Evolutionary conservation across 2,113 vertebrate genomes (phyloP).

Genomic region (Phyllostomus hastatus): DNA sequence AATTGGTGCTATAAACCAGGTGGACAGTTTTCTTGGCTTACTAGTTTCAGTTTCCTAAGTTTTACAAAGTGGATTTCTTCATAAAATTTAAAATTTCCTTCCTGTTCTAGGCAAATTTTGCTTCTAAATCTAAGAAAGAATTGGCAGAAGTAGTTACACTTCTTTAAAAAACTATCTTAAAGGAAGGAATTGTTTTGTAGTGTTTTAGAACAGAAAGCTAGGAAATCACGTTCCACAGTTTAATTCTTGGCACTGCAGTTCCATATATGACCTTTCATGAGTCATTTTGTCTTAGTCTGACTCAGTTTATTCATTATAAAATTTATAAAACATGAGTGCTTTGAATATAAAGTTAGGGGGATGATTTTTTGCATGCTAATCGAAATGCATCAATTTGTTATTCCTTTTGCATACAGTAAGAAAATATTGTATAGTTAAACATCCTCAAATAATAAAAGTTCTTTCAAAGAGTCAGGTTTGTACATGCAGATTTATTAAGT

Average conservation of each 20-base stretch:
- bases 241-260: neutral
- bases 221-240: conserved; percentile 1
- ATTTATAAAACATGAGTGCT: neutral
- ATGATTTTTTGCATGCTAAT: neutral
- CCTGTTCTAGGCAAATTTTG: conserved; percentile 57
- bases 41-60: conserved; percentile 27
- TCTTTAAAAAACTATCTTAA: conserved; percentile 18
- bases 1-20: neutral
- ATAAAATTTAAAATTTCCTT: conserved; percentile 9
- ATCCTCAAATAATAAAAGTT: conserved; percentile 35
- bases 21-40: neutral
- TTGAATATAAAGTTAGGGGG: neutral
- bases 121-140: conserved; percentile 64
- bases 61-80: conserved; percentile 43
- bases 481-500: neutral
- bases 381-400: neutral
- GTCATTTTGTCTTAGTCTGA: neutral
- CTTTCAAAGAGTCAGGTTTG: neutral
- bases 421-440: conserved; percentile 7
- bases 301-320: conserved; percentile 33
- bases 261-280: neutral
- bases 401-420: neutral
- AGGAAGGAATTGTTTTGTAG: conserved; percentile 31
- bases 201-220: conserved; percentile 28
- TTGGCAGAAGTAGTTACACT: conserved; percentile 21